Evolutionary conservation across 2,888 invertebrate species (phyloP).

Genomic region (Allacma fusca): DNA sequence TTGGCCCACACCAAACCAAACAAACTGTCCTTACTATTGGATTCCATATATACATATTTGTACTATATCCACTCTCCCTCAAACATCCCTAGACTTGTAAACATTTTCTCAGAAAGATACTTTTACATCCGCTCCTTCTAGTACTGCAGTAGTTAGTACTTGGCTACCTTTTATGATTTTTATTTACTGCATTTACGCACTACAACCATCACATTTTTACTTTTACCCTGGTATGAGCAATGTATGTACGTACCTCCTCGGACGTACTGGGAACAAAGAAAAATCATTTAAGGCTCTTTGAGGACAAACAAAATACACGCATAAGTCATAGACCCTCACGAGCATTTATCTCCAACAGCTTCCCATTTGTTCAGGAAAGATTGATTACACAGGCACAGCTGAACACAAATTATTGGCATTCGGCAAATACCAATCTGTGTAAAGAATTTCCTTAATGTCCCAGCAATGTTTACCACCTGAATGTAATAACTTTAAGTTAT

Average conservation of each 20-base stretch:
- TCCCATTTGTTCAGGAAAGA: neutral
- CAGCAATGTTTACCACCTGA: neutral
- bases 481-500: neutral
- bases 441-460: neutral
- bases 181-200: constrained; percentile 12
- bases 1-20: constrained; percentile 16
- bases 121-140: neutral
- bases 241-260: too few species aligned
- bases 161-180: neutral
- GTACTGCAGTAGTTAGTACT: neutral
- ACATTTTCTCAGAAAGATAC: constrained; percentile 16
- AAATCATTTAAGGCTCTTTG: neutral
- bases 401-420: constrained; percentile 4
- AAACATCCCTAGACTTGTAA: neutral
- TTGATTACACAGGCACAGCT: neutral
- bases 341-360: neutral
- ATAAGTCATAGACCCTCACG: neutral
- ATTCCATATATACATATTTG: constrained; percentile 8
- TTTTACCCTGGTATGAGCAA: neutral
- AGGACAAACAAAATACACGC: neutral
- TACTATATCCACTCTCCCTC: neutral
- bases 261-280: neutral
- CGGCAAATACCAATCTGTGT: constrained; percentile 6
- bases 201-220: constrained; percentile 1
- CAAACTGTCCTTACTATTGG: neutral